Conservation (phyloP, 1,140 invertebrate species). For the Trichonephila inaurata region DNA sequence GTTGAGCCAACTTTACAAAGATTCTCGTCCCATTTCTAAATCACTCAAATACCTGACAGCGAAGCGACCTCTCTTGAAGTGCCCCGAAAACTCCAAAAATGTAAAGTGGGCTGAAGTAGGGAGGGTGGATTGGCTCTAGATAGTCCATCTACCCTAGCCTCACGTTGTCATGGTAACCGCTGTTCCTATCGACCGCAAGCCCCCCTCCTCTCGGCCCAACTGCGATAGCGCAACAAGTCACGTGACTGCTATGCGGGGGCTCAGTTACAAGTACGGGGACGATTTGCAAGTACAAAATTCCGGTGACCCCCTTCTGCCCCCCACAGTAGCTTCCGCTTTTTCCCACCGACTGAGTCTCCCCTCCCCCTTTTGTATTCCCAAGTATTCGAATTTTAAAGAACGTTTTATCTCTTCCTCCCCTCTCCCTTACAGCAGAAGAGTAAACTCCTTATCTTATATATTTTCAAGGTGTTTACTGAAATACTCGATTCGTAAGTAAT, state of each 20-base stretch:
- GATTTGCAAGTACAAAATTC: conserved; percentile 68
- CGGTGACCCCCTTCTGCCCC: not conserved
- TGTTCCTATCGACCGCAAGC: conserved; percentile 70
- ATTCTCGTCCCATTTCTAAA: not conserved
- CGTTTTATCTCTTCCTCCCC: not conserved
- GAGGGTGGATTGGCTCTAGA: conserved; percentile 29
- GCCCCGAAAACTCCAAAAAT: conserved; percentile 39
- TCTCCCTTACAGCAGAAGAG: not conserved
- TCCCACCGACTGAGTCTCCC: not conserved
- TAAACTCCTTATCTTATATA: not conserved
- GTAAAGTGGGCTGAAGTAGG: conserved; percentile 31
- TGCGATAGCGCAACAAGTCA: conserved; percentile 74
- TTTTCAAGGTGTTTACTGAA: conserved; percentile 5
- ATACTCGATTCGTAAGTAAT: not conserved
- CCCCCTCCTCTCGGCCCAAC: conserved; percentile 11
- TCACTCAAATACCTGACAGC: not conserved
- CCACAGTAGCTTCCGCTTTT: not conserved
- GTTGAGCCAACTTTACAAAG: not conserved
- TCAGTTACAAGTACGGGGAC: conserved; percentile 61
- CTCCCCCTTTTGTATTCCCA: not conserved
- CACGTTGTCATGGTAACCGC: conserved; percentile 60
- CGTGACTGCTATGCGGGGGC: conserved; percentile 68
- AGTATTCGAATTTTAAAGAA: conserved; percentile 32
- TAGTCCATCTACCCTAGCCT: conserved; percentile 64
- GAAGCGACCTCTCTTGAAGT: not conserved